A percentile compares a stretch with the other conserved stretches of the same genome.
Evolutionary conservation across 2,888 invertebrate genomes (phyloP).

Genomic region (Ryuthela nishihirai): DNA sequence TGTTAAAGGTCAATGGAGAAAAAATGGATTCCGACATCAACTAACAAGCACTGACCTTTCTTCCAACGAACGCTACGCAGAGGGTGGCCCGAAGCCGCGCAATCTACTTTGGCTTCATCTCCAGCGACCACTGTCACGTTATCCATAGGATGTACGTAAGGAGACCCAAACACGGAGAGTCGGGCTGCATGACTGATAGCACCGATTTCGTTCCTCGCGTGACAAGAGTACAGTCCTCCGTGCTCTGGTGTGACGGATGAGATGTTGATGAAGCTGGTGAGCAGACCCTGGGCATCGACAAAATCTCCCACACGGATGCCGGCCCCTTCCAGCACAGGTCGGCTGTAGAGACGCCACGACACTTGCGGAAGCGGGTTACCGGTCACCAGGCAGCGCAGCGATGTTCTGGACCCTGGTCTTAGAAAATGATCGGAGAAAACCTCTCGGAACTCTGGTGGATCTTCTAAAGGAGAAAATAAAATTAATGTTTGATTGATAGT

Average conservation of each 20-base stretch:
- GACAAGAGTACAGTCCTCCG: constrained; percentile 34
- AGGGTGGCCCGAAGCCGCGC: constrained; percentile 32
- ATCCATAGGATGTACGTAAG: constrained; percentile 34
- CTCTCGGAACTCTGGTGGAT: constrained; percentile 32
- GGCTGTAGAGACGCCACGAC: constrained; percentile 30
- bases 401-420: constrained; percentile 22
- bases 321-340: constrained; percentile 24
- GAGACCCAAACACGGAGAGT: constrained; percentile 25
- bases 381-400: constrained; percentile 30
- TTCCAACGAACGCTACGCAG: constrained; percentile 24
- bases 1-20: no score
- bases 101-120: constrained; percentile 26
- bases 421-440: constrained; percentile 28
- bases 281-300: constrained; percentile 31
- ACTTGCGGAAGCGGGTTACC: constrained; percentile 38
- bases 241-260: constrained; percentile 28
- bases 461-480: constrained; percentile 18
- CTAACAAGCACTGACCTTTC: constrained; percentile 24
- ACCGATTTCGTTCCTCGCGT: constrained; percentile 34
- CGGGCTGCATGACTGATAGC: constrained; percentile 28
- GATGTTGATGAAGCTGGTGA: constrained; percentile 37
- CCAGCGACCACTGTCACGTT: constrained; percentile 33
- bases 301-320: constrained; percentile 33
- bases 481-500: no score
- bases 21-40: no score